Percentiles rank a stretch among this genome's conserved stretches.
Conservation (phyloP, 1,140 invertebrate genomes). For the Meloidogyne exigua region DNA sequence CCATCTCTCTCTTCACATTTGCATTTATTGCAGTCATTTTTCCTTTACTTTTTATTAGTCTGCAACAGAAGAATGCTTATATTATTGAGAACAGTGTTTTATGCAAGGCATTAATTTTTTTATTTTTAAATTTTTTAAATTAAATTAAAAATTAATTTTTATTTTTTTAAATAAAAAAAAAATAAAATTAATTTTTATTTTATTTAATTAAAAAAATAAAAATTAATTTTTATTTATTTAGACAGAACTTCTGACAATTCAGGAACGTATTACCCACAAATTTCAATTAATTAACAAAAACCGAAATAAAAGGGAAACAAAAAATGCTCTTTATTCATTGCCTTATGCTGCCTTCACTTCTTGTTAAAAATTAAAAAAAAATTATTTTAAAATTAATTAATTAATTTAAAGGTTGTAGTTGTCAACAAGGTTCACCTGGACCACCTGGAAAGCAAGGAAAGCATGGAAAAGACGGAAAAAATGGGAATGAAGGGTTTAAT, state of each 20-base stretch:
- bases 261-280: background rate
- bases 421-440: background rate
- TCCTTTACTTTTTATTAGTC: conserved; percentile 23
- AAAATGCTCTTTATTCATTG: no score
- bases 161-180: background rate
- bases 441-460: background rate
- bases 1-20: conserved; percentile 24
- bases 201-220: no score
- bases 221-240: background rate
- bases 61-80: conserved; percentile 26
- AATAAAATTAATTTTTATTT: conserved; percentile 11
- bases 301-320: no score
- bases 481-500: background rate
- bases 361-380: no score
- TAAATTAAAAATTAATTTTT: no score
- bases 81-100: conserved; percentile 7
- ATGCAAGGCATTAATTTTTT: conserved; percentile 4
- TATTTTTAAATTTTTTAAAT: no score
- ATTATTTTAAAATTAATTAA: no score
- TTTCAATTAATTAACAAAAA: no score
- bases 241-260: conserved; percentile 3
- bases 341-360: no score
- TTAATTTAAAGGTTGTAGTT: background rate
- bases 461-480: background rate
- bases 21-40: conserved; percentile 22